Evolutionary conservation across 2,888 invertebrate species (phyloP).

Genomic region (Dicroscelio sp.): DNA sequence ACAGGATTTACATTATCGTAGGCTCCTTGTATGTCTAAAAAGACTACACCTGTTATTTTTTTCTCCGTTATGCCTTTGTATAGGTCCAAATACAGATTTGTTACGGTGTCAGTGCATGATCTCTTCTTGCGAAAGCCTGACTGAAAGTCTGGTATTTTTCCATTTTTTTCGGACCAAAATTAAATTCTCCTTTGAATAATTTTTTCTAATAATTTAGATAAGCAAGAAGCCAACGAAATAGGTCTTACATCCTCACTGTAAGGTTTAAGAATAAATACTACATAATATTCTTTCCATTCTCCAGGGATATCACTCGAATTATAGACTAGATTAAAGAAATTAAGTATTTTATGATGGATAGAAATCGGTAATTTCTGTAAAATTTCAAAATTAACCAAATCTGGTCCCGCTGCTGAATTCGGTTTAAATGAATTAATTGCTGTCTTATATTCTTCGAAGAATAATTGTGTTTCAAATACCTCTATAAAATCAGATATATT

Average conservation of each 20-base stretch:
- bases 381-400: slow-evolving; percentile 1
- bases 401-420: neutral
- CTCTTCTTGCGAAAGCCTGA: neutral
- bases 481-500: neutral
- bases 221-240: neutral
- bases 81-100: neutral
- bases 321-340: neutral
- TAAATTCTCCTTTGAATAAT: neutral
- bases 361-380: neutral
- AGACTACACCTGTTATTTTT: neutral
- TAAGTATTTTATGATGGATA: neutral
- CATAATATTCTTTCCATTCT: neutral
- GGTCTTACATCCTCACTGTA: neutral
- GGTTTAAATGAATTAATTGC: neutral
- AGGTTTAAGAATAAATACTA: neutral
- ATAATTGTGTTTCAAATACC: neutral
- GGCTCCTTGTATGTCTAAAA: neutral
- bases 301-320: neutral
- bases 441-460: neutral
- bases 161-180: neutral
- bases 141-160: neutral
- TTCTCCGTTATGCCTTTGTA: neutral
- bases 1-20: slow-evolving; percentile 23
- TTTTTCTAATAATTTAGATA: neutral
- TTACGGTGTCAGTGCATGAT: neutral